These are phyloP conservation scores for Cairina moschata DNA, from an alignment of 2,113 vertebrate genomes.

Conservation along the genomic window DNA sequence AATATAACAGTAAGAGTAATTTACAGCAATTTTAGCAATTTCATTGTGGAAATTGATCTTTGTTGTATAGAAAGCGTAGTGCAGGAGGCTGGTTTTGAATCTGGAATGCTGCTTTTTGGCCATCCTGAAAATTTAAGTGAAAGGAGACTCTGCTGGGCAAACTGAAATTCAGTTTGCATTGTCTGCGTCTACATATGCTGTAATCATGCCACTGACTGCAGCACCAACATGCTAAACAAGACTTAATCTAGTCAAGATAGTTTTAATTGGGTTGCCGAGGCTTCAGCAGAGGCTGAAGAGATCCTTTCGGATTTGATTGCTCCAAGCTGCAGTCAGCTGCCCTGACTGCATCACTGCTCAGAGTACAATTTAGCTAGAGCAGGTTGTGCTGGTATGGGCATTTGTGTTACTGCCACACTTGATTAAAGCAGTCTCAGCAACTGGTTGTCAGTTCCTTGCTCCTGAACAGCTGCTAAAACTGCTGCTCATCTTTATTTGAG, in stretches of 20 bases:
- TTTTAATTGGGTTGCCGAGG: background rate
- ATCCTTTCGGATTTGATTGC: background rate
- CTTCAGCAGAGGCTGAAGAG: background rate
- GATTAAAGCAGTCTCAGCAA: background rate
- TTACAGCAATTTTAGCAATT: background rate
- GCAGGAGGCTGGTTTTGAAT: background rate
- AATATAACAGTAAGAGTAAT: background rate
- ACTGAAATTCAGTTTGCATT: background rate
- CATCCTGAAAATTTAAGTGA: background rate
- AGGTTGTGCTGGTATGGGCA: rapidly evolving
- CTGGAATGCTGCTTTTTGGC: background rate
- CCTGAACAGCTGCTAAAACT: background rate
- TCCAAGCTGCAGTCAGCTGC: background rate
- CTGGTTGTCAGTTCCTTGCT: background rate
- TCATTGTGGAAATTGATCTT: background rate
- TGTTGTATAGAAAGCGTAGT: background rate
- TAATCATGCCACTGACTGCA: background rate
- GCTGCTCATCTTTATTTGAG: background rate
- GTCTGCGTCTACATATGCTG: background rate
- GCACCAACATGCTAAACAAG: background rate
- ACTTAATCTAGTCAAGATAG: background rate
- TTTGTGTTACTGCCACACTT: background rate
- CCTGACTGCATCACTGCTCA: background rate
- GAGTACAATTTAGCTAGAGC: background rate
- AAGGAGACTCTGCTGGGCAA: background rate